Percentiles rank a stretch among this genome's conserved stretches.
These are phyloP conservation scores for Bombus picipes DNA, from an alignment of 1,140 invertebrate species.

Conservation along the genomic window DNA sequence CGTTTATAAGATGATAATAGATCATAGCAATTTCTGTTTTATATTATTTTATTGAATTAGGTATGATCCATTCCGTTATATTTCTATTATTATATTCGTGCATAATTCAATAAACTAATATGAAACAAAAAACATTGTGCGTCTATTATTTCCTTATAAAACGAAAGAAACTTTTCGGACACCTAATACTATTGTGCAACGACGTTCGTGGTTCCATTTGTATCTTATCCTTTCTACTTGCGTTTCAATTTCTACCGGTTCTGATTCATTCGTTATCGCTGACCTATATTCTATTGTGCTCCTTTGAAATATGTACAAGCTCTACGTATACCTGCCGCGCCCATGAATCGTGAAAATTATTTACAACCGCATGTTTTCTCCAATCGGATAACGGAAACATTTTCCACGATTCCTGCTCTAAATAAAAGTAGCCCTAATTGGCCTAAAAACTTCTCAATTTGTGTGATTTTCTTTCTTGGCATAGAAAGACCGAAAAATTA, in stretches of 20 bases:
- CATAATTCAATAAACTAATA: too few relatives aligned
- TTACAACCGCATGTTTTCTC: neutral
- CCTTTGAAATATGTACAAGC: conserved; percentile 8
- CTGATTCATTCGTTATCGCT: conserved; percentile 34
- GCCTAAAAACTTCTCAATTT: neutral
- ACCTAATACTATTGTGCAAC: neutral
- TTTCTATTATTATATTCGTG: too few relatives aligned
- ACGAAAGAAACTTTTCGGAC: too few relatives aligned
- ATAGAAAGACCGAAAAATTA: neutral
- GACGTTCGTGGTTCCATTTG: neutral
- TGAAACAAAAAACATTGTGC: too few relatives aligned
- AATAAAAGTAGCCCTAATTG: neutral
- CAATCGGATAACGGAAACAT: neutral
- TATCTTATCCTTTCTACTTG: neutral
- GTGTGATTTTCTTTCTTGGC: neutral
- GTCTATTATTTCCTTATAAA: too few relatives aligned
- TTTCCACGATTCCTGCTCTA: neutral
- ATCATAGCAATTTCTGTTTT: too few relatives aligned
- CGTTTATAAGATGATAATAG: too few relatives aligned
- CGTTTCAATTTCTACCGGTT: conserved; percentile 10
- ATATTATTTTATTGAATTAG: too few relatives aligned
- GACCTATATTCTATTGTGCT: conserved; percentile 31
- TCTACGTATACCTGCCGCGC: neutral
- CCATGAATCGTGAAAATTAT: neutral
- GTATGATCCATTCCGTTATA: too few relatives aligned